Base-by-base conservation (phyloP, 2,888 invertebrate genomes). In the Melieria picta region DNA sequence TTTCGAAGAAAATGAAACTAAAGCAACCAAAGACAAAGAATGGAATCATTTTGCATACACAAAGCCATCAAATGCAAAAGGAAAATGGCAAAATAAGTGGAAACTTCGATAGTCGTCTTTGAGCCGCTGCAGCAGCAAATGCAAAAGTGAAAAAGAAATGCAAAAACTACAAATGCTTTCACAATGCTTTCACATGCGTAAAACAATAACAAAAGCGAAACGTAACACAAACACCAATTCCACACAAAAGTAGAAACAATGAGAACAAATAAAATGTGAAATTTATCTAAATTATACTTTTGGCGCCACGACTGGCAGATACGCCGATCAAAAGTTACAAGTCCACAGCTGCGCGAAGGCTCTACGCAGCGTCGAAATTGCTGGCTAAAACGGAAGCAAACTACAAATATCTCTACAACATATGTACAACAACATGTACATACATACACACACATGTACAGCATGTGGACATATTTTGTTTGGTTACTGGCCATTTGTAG, bases 281-380 rank as follows among this genome's bases (percentile, higher is more conserved):
- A 71, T 71, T 71, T 71, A 71, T 71, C 71, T 71, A 65, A 71
- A 71, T 65, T 71, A 71, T 65, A 71, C 71, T 52, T 71, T 64
- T 71, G 71, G 60, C 71, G 65, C 61, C 65, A 55, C 16, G 42
- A 30, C 30, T 30, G 30, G 30, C 30, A 30, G 6, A 11, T 52
- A 52, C 13, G 52, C 52, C 11, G 50, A 48, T 47, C 63, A 47
- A 57, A 57, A 7, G 10, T 10, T 60, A 30, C 30, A 30, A 30
- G 30, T 30, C 30, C 30, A 30, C 30, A 30, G 30, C 30, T 30
- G 30, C 2, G 30, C 30, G 30, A 30, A 3, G 30, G 30, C 30
- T 1, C 30, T 30, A 30, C 30, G 30, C 30, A 30, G 30, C 9
- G 11, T 10, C 50, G 9, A 50, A 50, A 50, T 10, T 50, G 50